phyloP scores from a whole-genome alignment of 2,797 vertebrate genomes.

The Urocyon cinereoargenteus region DNA sequence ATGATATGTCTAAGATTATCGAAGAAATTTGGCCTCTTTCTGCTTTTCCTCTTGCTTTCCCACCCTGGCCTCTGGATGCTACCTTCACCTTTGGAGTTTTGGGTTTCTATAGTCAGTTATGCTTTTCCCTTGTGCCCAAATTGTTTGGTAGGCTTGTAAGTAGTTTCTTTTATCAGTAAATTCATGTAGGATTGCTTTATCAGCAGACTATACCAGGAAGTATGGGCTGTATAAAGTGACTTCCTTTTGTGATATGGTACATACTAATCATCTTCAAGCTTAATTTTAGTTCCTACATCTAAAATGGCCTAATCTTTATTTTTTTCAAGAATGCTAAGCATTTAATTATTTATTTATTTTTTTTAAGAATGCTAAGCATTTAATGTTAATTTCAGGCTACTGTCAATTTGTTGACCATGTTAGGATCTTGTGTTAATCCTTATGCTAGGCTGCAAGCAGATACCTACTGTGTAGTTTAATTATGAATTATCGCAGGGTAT shows the following conservation, averaged over 20 bases:
- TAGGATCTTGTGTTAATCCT: not conserved
- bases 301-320: slow-evolving; percentile 5
- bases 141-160: not conserved
- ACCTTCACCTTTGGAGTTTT: not conserved
- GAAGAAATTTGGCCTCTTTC: not conserved
- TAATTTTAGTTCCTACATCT: slow-evolving; percentile 44
- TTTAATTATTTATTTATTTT: not conserved
- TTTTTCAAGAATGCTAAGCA: slow-evolving; percentile 32
- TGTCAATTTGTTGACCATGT: not conserved
- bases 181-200: not conserved
- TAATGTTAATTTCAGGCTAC: not conserved
- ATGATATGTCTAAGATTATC: rapidly evolving
- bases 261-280: not conserved
- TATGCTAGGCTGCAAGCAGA: not conserved
- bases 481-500: not conserved
- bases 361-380: slow-evolving; percentile 32
- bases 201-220: not conserved
- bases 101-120: not conserved
- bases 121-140: not conserved
- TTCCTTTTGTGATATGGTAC: slow-evolving; percentile 7
- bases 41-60: not conserved
- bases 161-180: slow-evolving; percentile 10
- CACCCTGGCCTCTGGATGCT: rapidly evolving
- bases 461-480: not conserved
- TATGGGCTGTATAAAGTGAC: not conserved